Conservation (phyloP, 2,797 vertebrate genomes). For the Calcarius lapponicus region DNA sequence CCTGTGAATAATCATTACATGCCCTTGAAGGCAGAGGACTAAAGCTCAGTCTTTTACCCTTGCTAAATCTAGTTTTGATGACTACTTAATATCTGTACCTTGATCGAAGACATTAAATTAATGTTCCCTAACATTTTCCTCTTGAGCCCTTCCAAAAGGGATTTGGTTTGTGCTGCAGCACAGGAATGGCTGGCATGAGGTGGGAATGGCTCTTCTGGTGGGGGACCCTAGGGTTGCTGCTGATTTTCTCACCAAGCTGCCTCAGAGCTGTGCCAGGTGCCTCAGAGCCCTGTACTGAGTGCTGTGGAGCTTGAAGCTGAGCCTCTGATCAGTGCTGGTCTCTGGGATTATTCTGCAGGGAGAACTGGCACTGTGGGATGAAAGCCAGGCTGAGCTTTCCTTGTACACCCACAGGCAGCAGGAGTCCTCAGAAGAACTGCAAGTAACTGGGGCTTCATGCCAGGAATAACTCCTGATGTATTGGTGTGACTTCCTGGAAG, state of each 20-base stretch:
- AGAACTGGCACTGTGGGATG: background rate
- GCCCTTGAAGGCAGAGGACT: background rate
- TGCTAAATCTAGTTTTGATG: background rate
- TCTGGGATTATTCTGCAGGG: background rate
- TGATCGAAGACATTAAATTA: background rate
- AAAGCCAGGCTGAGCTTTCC: background rate
- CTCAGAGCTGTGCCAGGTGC: background rate
- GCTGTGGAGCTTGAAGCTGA: background rate
- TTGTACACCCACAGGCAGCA: background rate
- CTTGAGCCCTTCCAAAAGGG: background rate
- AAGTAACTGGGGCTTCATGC: background rate
- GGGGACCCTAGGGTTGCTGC: accelerated
- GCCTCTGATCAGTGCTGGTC: background rate
- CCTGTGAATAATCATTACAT: background rate
- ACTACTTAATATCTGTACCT: background rate
- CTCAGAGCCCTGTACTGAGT: background rate
- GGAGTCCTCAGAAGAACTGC: background rate
- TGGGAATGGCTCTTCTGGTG: background rate
- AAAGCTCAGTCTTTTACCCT: background rate
- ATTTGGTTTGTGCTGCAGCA: background rate
- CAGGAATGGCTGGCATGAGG: background rate
- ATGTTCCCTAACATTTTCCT: background rate
- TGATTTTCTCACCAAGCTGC: background rate
- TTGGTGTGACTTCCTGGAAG: background rate
- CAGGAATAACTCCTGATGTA: background rate